A percentile compares a stretch with the other conserved stretches of the same genome.
phyloP scores from a whole-genome alignment of 2,888 invertebrate species.

The Tiliacea citrago region DNA sequence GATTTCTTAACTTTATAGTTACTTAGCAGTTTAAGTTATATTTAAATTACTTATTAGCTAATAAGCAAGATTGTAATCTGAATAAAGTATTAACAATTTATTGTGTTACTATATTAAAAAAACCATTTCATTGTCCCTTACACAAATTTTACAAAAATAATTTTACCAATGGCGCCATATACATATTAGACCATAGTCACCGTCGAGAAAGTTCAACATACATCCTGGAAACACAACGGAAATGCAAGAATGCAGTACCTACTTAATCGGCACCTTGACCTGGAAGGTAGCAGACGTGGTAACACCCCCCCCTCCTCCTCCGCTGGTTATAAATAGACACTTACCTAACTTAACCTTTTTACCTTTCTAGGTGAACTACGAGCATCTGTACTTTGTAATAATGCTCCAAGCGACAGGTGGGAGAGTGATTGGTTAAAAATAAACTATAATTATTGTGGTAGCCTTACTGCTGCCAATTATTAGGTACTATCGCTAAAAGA shows the following conservation, averaged over 20 bases:
- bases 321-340: slow-evolving; percentile 30
- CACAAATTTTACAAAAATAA: not conserved
- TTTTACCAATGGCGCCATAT: not conserved
- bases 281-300: slow-evolving; percentile 16
- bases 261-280: slow-evolving; percentile 46
- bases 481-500: slow-evolving; percentile 5
- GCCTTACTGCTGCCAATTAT: slow-evolving; percentile 23
- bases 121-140: not conserved
- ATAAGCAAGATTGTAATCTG: too few relatives aligned
- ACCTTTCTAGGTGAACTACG: slow-evolving; percentile 29
- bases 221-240: slow-evolving; percentile 45
- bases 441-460: not conserved
- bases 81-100: too few relatives aligned
- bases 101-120: too few relatives aligned
- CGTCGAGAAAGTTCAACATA: slow-evolving; percentile 24
- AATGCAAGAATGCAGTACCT: slow-evolving; percentile 45
- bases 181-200: slow-evolving; percentile 15
- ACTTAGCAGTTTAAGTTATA: too few relatives aligned
- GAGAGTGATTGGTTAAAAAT: slow-evolving; percentile 4
- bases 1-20: too few relatives aligned
- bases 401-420: slow-evolving; percentile 18
- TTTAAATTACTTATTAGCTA: too few relatives aligned
- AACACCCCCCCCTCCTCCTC: not conserved
- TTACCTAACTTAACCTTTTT: slow-evolving; percentile 46
- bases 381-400: slow-evolving; percentile 3